Conservation (phyloP, 2,113 vertebrate genomes). For the Coturnix japonica region DNA sequence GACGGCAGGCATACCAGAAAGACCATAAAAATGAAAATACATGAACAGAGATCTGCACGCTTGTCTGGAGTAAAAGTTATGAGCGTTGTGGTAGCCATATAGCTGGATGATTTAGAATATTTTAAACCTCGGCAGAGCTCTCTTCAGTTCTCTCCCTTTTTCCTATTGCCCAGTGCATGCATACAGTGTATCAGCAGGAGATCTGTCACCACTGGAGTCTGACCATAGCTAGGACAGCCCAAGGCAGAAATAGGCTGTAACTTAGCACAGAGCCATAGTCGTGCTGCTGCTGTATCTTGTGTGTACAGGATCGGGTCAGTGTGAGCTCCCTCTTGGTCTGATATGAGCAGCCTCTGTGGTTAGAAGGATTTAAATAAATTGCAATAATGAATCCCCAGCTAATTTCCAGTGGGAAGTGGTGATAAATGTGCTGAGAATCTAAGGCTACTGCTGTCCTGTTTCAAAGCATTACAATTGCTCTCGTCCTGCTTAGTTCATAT, state of each 20-base stretch:
- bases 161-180: neutral
- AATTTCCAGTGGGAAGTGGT: neutral
- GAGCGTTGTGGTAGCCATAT: neutral
- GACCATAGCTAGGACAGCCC: neutral
- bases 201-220: neutral
- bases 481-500: neutral
- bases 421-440: neutral
- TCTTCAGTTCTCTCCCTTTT: neutral
- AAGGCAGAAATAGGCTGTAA: constrained; percentile 1
- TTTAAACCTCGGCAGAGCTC: constrained; percentile 26
- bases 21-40: constrained; percentile 50
- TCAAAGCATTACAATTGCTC: neutral
- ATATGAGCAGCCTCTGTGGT: neutral
- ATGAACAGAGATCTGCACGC: neutral
- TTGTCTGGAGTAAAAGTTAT: constrained; percentile 51
- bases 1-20: constrained; percentile 17
- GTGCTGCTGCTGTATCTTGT: neutral
- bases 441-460: neutral
- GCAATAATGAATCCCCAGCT: neutral
- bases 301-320: neutral
- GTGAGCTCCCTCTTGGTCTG: neutral
- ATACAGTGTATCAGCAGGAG: neutral
- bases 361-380: neutral
- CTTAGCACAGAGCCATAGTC: constrained; percentile 7
- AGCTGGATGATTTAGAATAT: constrained; percentile 50